Base-by-base conservation (phyloP, 2,797 vertebrate genomes). In the Lateolabrax maculatus region DNA sequence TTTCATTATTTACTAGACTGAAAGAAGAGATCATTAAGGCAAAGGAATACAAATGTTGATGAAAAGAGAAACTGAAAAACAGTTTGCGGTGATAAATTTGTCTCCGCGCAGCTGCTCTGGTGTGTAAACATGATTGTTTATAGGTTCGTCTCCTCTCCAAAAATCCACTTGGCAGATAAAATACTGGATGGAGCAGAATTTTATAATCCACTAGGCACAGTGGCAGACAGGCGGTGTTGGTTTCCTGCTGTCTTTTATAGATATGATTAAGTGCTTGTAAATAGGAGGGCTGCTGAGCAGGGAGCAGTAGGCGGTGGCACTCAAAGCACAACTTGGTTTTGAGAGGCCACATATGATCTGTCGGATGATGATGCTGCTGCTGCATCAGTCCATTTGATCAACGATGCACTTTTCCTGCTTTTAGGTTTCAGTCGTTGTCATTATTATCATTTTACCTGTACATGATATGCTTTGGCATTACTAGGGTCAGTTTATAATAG, bases 91-190 rank as follows among this genome's bases (percentile, higher is more conserved):
- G 34, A 93, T 78, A 65, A 85, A 69, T 85, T 27, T 77, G 64
- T 81, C 71, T 84, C 83, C 2, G 46, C 46, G 63, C 86, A 89
- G 87, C 81, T 88, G 89, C 88, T 89, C 86, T 66, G 41, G 53
- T 66, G 68, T 76, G 57, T 78, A 69, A 77, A 82, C 81, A 83
- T 48, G 70, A 87, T 77, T 84, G 62, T 84, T 81, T 85, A 80
- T 78, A 85, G 81, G 83, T 71, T 83, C 72, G 19, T 79, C 77
- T 87, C 25, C 66, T 25, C 63, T 86, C 89, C 89, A 88, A 79
- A 88, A 88, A 76, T 86, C 84, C 79, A 83, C 80, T 92, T 90
- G 89, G 89, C 90, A 85, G 80, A 87, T 72, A 41, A 79, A 78
- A 74, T 62, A 61, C 79, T 84, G 85, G 85, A 78, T 79, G 75